Conservation (phyloP, 2,797 vertebrate genomes). For the Clamator glandarius region DNA sequence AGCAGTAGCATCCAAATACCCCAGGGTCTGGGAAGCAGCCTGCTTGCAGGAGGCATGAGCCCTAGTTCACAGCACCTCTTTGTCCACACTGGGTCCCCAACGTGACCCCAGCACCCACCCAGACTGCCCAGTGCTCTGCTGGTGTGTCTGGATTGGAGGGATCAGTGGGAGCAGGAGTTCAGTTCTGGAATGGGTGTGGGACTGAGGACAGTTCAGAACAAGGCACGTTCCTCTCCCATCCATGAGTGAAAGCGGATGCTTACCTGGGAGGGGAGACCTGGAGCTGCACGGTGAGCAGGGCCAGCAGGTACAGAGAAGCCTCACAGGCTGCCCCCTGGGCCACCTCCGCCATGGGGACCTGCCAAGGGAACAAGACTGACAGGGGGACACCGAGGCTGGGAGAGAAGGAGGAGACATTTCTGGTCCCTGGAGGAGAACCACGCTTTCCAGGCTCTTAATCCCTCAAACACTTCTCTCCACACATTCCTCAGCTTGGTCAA, state of each 20-base stretch:
- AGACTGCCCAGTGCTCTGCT: background rate
- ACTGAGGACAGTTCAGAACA: background rate
- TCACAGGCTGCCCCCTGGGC: constrained; percentile 50
- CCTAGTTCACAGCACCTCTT: background rate
- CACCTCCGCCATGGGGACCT: constrained; percentile 61
- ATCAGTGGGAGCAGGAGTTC: background rate
- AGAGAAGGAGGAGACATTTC: background rate
- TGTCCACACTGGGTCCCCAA: background rate
- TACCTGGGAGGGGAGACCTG: constrained; percentile 69
- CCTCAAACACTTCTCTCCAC: background rate
- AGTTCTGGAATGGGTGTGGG: background rate
- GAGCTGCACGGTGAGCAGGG: constrained; percentile 71
- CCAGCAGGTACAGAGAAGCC: constrained; percentile 70
- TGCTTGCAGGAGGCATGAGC: background rate
- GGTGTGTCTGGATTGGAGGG: rapidly evolving
- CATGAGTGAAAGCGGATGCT: background rate
- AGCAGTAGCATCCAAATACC: background rate
- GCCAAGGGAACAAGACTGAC: constrained; percentile 33
- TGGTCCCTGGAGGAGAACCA: background rate
- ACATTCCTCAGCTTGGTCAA: background rate
- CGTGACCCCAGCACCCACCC: background rate
- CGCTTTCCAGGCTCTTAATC: background rate
- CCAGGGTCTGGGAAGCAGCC: background rate
- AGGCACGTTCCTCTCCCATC: background rate
- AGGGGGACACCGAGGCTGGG: background rate